phyloP scores from a whole-genome alignment of 1,140 invertebrate species.

The Chrysomallon squamiferum region DNA sequence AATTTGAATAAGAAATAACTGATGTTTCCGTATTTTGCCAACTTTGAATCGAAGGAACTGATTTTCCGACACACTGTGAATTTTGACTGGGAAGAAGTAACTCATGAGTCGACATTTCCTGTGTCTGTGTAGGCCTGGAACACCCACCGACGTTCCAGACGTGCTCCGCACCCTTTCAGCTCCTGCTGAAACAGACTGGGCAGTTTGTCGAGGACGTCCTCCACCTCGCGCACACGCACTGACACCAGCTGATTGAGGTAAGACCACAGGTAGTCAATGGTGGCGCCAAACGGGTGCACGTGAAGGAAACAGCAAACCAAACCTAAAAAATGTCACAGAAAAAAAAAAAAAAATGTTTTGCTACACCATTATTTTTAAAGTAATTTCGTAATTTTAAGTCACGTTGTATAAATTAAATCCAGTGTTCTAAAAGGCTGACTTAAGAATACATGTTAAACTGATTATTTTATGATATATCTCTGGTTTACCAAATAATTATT shows the following conservation, averaged over 20 bases:
- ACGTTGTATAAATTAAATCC: not conserved
- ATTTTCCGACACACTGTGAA: too few relatives aligned
- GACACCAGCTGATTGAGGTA: slow-evolving; percentile 80
- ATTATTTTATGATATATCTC: too few relatives aligned
- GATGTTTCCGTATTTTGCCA: too few relatives aligned
- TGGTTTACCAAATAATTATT: too few relatives aligned
- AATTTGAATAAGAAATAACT: too few relatives aligned
- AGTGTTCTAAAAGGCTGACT: too few relatives aligned
- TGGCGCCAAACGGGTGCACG: slow-evolving; percentile 86
- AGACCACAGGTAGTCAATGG: slow-evolving; percentile 83
- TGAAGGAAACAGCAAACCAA: slow-evolving; percentile 84
- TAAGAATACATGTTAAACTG: too few relatives aligned
- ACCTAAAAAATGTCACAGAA: slow-evolving; percentile 67
- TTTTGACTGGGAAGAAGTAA: too few relatives aligned
- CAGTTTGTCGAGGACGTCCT: slow-evolving; percentile 76
- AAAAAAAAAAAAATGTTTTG: not conserved
- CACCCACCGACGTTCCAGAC: slow-evolving; percentile 78
- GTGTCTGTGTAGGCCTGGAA: slow-evolving; percentile 54
- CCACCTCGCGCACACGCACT: slow-evolving; percentile 75
- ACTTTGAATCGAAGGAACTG: too few relatives aligned
- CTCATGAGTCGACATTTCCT: not conserved
- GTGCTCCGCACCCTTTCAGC: slow-evolving; percentile 77
- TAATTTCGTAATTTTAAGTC: too few relatives aligned
- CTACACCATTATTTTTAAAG: not conserved
- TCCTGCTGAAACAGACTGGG: slow-evolving; percentile 80